Conservation (phyloP, 2,113 vertebrate species). For the Cebidichthys violaceus region DNA sequence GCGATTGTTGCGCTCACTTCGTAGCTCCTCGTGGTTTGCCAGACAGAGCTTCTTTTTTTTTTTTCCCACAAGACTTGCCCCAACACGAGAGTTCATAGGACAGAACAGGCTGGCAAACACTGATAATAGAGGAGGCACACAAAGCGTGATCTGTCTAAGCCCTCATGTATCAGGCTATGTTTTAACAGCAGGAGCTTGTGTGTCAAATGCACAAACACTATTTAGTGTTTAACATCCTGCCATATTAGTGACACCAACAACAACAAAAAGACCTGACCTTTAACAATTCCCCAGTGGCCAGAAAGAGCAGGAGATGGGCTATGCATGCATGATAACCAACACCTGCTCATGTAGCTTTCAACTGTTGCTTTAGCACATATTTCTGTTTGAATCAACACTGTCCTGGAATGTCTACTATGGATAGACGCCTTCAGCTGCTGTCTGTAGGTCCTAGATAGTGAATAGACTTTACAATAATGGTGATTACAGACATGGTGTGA, state of each 20-base stretch:
- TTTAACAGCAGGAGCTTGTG: conserved; percentile 8
- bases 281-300: no score
- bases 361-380: conserved; percentile 5
- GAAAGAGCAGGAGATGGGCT: background rate
- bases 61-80: conserved; percentile 18
- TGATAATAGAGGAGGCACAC: conserved; percentile 51
- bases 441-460: background rate
- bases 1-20: conserved; percentile 54
- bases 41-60: conserved; percentile 21
- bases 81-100: conserved; percentile 34
- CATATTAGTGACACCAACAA: background rate
- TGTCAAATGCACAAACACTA: background rate
- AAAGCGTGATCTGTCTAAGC: conserved; percentile 50
- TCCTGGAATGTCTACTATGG: background rate
- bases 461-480: background rate
- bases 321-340: background rate
- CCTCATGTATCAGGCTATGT: conserved; percentile 4
- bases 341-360: background rate
- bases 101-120: conserved; percentile 31
- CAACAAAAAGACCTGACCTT: background rate
- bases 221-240: background rate
- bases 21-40: conserved; percentile 37
- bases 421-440: background rate
- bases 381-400: conserved; percentile 5
- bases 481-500: background rate